Evolutionary conservation across 2,113 vertebrate genomes (phyloP).

Genomic region (Mus spicilegus): DNA sequence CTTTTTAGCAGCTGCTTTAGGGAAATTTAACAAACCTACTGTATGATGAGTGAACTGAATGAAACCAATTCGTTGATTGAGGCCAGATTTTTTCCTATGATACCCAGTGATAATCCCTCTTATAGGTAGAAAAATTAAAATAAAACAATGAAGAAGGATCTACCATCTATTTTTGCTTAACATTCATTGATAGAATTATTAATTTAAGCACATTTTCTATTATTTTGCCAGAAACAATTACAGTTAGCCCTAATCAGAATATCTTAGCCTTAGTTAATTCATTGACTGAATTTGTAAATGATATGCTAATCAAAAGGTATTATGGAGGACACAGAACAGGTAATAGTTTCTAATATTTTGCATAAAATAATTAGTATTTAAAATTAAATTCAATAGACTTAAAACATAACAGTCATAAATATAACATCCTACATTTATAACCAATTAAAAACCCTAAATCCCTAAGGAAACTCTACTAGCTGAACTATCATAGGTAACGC

Average conservation of each 20-base stretch:
- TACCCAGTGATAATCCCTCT: neutral
- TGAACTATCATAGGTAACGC: neutral
- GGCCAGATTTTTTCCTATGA: neutral
- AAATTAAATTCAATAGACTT: neutral
- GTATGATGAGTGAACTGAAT: no score
- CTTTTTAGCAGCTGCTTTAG: conserved; percentile 37
- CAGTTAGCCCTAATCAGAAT: conserved; percentile 26
- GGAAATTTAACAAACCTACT: neutral
- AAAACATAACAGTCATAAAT: conserved; percentile 33
- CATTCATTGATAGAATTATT: conserved; percentile 11
- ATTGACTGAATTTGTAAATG: conserved; percentile 47
- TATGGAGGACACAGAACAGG: conserved; percentile 15
- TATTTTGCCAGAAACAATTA: conserved; percentile 51
- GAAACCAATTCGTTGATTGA: neutral
- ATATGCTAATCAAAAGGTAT: conserved; percentile 53
- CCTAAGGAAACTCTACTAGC: conserved; percentile 3
- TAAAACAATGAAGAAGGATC: neutral
- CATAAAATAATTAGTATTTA: conserved; percentile 51
- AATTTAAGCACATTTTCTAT: conserved; percentile 51
- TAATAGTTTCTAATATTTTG: conserved; percentile 52
- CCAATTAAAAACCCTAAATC: neutral
- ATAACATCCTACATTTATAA: neutral
- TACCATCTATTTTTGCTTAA: conserved; percentile 56
- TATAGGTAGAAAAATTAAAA: conserved; percentile 29
- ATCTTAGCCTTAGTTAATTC: conserved; percentile 48